Evolutionary conservation across 2,888 invertebrate genomes (phyloP).

Genomic region (Brachylomia viminalis): DNA sequence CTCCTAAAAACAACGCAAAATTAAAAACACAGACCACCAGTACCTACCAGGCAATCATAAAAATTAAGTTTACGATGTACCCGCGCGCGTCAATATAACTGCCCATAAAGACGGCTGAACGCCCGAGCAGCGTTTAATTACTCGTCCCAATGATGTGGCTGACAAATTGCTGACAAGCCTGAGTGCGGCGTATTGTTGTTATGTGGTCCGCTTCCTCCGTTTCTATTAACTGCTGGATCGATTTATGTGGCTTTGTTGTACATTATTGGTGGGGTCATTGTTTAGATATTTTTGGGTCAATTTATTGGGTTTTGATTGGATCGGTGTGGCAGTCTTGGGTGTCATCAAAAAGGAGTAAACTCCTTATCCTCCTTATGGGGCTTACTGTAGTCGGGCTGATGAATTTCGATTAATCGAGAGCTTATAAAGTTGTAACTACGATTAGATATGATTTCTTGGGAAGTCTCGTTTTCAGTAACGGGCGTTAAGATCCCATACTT

Average conservation of each 20-base stretch:
- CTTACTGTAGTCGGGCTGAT: neutral
- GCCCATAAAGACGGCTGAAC: conserved; percentile 68
- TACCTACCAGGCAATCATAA: conserved; percentile 62
- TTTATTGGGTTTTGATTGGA: conserved; percentile 17
- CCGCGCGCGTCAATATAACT: conserved; percentile 60
- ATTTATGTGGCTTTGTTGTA: conserved; percentile 59
- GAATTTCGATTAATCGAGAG: neutral
- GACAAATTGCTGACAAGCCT: conserved; percentile 79
- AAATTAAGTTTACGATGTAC: conserved; percentile 68
- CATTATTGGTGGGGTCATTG: conserved; percentile 19
- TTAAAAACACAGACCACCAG: conserved; percentile 14
- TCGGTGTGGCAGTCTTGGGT: neutral
- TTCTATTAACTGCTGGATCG: conserved; percentile 59
- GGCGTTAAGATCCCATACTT: neutral
- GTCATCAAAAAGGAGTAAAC: neutral
- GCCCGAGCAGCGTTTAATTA: conserved; percentile 76
- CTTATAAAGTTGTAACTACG: neutral
- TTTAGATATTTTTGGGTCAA: conserved; percentile 37
- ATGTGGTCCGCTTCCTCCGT: conserved; percentile 53
- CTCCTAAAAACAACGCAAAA: conserved; percentile 13
- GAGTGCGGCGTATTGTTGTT: conserved; percentile 60
- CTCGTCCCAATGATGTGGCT: conserved; percentile 76
- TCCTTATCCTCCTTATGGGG: neutral
- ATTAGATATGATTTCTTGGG: neutral
- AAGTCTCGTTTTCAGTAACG: neutral